These are phyloP conservation scores for Sussaba pulchella DNA, from an alignment of 2,888 invertebrate genomes.

Conservation along the genomic window DNA sequence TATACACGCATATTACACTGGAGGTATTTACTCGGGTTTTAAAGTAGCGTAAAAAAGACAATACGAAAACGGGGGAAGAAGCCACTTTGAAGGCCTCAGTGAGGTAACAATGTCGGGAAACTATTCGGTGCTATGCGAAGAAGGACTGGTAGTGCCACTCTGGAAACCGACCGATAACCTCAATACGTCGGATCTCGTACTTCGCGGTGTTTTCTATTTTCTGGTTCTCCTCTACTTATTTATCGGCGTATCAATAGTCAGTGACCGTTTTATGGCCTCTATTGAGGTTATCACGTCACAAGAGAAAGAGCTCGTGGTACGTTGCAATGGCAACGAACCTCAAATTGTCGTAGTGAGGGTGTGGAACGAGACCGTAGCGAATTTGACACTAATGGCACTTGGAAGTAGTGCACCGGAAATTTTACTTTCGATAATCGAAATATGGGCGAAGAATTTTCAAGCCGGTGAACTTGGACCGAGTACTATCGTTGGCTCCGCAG, in stretches of 20 bases:
- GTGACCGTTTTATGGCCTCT: slow-evolving; percentile 99
- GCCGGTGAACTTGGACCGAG: slow-evolving; percentile 99
- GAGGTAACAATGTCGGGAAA: slow-evolving; percentile 81
- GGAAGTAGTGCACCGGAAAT: slow-evolving; percentile 99
- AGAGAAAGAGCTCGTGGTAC: slow-evolving; percentile 97
- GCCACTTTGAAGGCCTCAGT: no score
- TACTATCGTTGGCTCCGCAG: slow-evolving; percentile 99
- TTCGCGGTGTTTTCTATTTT: slow-evolving; percentile 97
- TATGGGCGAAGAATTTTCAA: slow-evolving; percentile 97
- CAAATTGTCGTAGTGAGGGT: slow-evolving; percentile 97
- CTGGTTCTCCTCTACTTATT: slow-evolving; percentile 96
- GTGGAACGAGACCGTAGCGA: slow-evolving; percentile 99
- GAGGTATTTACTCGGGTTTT: no score
- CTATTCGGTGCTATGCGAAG: slow-evolving; percentile 87
- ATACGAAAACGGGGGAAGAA: neutral
- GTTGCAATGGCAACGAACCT: slow-evolving; percentile 93
- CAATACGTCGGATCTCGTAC: slow-evolving; percentile 90
- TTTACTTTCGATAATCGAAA: slow-evolving; percentile 98
- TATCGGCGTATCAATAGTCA: slow-evolving; percentile 99
- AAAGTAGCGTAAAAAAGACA: neutral
- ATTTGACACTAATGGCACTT: slow-evolving; percentile 98
- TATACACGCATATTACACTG: no score
- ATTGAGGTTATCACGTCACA: slow-evolving; percentile 99
- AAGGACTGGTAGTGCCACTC: slow-evolving; percentile 94
- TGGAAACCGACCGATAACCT: slow-evolving; percentile 95